Evolutionary conservation across 1,140 invertebrate species (phyloP).

Genomic region (Drosophila lini): DNA sequence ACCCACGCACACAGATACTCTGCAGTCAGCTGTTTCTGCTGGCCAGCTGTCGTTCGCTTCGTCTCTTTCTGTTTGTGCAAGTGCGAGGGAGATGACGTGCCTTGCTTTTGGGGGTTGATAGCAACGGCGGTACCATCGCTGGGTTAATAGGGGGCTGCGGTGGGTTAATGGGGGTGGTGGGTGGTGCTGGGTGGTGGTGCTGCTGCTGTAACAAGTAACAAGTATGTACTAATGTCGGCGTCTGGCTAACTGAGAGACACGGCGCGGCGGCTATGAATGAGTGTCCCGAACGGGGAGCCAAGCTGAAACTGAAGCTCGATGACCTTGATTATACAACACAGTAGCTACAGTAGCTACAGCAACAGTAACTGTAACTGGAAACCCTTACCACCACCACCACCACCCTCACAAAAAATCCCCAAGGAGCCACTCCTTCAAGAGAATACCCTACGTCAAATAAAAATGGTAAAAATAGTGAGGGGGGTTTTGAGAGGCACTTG

Average conservation of each 20-base stretch:
- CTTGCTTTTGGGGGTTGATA: conserved; percentile 47
- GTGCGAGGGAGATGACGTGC: conserved; percentile 68
- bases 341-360: conserved; percentile 21
- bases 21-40: conserved; percentile 75
- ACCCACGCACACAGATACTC: conserved; percentile 31
- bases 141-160: conserved; percentile 6
- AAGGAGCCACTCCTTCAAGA: conserved; percentile 37
- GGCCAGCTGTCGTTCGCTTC: conserved; percentile 55
- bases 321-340: conserved; percentile 79
- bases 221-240: conserved; percentile 74
- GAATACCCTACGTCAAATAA: conserved; percentile 56
- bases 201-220: conserved; percentile 55
- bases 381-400: neutral
- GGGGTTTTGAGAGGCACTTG: conserved; percentile 28
- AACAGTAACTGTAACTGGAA: conserved; percentile 1
- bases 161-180: conserved; percentile 13
- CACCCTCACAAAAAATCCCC: conserved; percentile 2
- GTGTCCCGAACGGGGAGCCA: conserved; percentile 22
- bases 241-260: conserved; percentile 79
- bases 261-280: conserved; percentile 73
- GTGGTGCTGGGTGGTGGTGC: neutral
- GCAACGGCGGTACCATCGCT: neutral
- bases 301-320: conserved; percentile 70
- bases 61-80: conserved; percentile 4
- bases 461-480: conserved; percentile 70